Evolutionary conservation across 1,140 invertebrate species (phyloP), one percentile per base, ranked within the genome.

Genomic region (Drosophila simulans): DNA sequence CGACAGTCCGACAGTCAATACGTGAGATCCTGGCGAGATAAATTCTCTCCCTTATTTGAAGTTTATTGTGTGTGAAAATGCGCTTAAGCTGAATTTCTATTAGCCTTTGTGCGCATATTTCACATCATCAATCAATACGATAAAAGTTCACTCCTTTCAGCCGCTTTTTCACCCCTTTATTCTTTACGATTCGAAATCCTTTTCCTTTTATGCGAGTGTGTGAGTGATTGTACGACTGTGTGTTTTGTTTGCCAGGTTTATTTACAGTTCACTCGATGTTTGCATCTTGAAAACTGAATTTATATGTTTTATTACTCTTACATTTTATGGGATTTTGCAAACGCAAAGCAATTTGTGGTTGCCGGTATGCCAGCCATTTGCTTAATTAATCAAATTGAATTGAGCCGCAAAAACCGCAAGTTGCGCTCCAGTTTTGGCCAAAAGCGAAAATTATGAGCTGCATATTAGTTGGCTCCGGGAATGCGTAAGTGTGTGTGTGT

Each of bases 51-150:
- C 73, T 83, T 90, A 86, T 90, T 81, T 80, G 81, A 90, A 82
- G 78, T 90, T 85, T 90, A 90, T 90, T 90, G 81, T 90, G 86
- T 90, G 85, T 89, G 84, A 89, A 90, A 90, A 90, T 88, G 72
- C 80, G 84, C 84, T 88, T 90, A 80, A 86, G 79, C 65, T 83
- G 78, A 90, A 90, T 80, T 90, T 90, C 86, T 90, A 90, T 90
- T 83, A 90, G 86, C 86, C 77, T 84, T 88, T 88, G 88, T 90
- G 80, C 88, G 82, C 78, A 90, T 76, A 83, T 90, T 86, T 81
- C 74, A 76, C 80, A 86, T 90, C 88, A 91, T 91, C 88, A 90
- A 91, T 91, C 88, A 91, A 81, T 83, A 58, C 79, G 83, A 88
- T 86, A 88, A 83, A 86, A 88, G 62, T 88, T 80, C 34, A 39